Evolutionary conservation across 2,797 vertebrate species (phyloP).

Genomic region (Bovichtus diacanthus): DNA sequence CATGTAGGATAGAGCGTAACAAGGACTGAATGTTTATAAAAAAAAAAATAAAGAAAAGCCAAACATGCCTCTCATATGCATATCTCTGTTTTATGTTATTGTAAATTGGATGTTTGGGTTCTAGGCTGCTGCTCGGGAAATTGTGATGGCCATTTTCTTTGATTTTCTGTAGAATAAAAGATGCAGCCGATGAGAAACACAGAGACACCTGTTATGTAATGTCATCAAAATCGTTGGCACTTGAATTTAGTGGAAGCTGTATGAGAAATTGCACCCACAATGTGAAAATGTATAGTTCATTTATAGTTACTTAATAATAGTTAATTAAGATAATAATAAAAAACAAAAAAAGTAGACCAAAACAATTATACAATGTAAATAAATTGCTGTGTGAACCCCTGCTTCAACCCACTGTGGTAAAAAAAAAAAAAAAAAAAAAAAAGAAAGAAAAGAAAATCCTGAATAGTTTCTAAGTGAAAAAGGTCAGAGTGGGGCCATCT

Average conservation of each 20-base stretch:
- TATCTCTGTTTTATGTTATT: no score
- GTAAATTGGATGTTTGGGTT: no score
- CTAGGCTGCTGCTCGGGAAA: no score
- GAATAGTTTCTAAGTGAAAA: slow-evolving; percentile 22
- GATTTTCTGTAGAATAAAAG: no score
- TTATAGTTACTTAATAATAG: neutral
- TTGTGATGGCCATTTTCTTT: no score
- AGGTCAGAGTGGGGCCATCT: slow-evolving; percentile 63
- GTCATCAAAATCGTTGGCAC: neutral
- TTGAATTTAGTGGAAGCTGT: neutral
- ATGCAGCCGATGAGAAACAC: neutral
- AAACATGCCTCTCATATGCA: no score
- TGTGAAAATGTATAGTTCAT: neutral
- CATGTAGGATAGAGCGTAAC: neutral
- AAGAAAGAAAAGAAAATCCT: neutral
- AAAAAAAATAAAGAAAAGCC: no score
- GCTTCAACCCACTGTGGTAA: slow-evolving; percentile 3
- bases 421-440: neutral
- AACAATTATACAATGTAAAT: neutral
- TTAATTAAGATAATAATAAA: neutral
- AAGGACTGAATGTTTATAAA: neutral
- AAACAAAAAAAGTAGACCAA: neutral
- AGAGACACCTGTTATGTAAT: neutral
- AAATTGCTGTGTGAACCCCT: neutral
- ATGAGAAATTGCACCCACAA: neutral